Base-by-base conservation (phyloP, 2,113 vertebrate species). In the Caranx melampygus region DNA sequence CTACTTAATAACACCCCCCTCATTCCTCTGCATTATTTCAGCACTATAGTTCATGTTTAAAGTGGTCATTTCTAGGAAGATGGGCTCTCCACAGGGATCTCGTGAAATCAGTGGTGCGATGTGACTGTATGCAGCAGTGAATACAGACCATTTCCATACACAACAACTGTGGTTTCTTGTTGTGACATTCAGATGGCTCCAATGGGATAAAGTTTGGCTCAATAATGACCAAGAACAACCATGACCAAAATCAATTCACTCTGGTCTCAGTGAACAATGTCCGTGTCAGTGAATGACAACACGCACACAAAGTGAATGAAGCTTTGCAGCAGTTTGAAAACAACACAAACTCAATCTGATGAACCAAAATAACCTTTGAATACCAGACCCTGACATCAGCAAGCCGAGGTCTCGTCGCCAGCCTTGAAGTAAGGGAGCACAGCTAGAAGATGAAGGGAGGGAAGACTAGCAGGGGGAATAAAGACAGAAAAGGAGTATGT, bases 331-430 rank as follows among this genome's bases (percentile, higher is more conserved):
- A 69, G 75, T 42, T 54, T 77, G 51, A 79, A 85, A 71, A 79
- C 77, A 35, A 45, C 33, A 49, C 63, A 55, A 73, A 75, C 64
- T 71, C 68, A 72, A 52, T 54, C 61, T 37, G 40, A 66, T 81
- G 83, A 88, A 84, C 51, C 84, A 78, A 83, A 83, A 12, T 85
- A 84, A 88, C 74, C 87, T 81, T 72, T 34, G 1, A 88, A 90
- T 76, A 2, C 76, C 81, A 77, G 49, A 79, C 54, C 75, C 60
- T 69, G 63, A 31, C 75, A 76, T 35, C 40, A 20, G 55, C 14
- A 59, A 73, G 70, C 42, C 44, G 37, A 37, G 52, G 44, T 71
- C 69, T 72, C 67, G 71, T 31, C 61, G 44, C 57, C 55, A 76
- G 69, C 62, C 75, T 45, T 62, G 49, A 70, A 75, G 65, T 57